These are phyloP conservation scores for Limanda limanda DNA, from an alignment of 2,113 vertebrate species.

Conservation along the genomic window DNA sequence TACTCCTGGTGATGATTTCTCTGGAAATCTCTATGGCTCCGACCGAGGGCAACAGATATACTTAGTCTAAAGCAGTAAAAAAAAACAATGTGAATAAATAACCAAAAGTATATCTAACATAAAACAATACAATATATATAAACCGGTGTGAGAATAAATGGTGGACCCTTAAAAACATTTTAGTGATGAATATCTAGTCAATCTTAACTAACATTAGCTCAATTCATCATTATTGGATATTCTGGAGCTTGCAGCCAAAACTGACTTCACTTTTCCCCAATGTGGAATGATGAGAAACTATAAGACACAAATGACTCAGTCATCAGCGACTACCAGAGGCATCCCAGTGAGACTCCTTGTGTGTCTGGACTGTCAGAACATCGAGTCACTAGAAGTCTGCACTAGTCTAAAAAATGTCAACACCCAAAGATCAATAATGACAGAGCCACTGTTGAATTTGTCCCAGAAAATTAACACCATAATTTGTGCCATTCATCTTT, in stretches of 20 bases:
- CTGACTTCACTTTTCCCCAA: too few relatives aligned
- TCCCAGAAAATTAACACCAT: neutral
- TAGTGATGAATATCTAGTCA: too few relatives aligned
- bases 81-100: neutral
- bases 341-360: too few relatives aligned
- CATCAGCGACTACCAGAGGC: too few relatives aligned
- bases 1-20: slow-evolving; percentile 23
- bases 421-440: neutral
- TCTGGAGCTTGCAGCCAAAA: neutral
- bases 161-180: neutral
- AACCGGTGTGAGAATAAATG: too few relatives aligned
- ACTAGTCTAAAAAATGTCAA: too few relatives aligned
- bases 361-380: too few relatives aligned
- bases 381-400: neutral
- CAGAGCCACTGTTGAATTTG: too few relatives aligned
- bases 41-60: neutral
- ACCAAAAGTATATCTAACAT: neutral
- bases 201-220: too few relatives aligned
- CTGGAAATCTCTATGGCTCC: neutral
- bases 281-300: too few relatives aligned
- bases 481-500: neutral
- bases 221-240: neutral
- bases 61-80: neutral
- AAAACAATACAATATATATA: neutral
- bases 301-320: too few relatives aligned